Percentiles rank a stretch among this genome's conserved stretches.
Evolutionary conservation across 2,888 invertebrate species (phyloP).

Genomic region (Conus canariensis): DNA sequence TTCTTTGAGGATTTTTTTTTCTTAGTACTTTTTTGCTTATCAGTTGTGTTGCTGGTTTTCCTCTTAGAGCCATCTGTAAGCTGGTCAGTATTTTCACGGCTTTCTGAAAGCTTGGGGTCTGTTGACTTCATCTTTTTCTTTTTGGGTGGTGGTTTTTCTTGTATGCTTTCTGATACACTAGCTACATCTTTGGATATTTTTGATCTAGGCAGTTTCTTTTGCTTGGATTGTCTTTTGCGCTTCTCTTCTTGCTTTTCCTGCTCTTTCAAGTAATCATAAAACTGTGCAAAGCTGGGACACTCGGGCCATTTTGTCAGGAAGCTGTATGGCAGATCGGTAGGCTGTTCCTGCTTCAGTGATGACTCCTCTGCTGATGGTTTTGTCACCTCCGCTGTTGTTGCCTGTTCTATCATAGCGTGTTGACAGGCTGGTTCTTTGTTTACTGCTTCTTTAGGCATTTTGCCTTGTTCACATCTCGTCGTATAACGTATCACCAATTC

Average conservation of each 20-base stretch:
- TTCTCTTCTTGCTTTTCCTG: not conserved
- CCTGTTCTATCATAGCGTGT: not conserved
- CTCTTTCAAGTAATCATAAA: not conserved
- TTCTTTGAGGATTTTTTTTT: not conserved
- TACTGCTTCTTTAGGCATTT: not conserved
- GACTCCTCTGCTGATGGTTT: not conserved
- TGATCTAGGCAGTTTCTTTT: not conserved
- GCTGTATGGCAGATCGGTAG: not conserved
- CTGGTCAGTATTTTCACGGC: not conserved
- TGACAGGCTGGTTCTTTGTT: not conserved
- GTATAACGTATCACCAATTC: not conserved
- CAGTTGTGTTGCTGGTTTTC: not conserved
- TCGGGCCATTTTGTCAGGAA: not conserved
- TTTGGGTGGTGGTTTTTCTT: not conserved
- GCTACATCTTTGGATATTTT: not conserved
- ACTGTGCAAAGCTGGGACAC: not conserved
- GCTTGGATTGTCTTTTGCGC: not conserved
- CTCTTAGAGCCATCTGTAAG: not conserved
- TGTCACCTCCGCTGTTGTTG: not conserved
- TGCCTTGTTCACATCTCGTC: not conserved
- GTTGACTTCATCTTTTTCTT: not conserved
- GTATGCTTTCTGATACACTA: not conserved
- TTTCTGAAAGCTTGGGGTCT: not conserved
- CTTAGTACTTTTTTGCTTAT: not conserved
- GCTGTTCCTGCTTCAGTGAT: not conserved